Evolutionary conservation across 2,888 invertebrate species (phyloP).

Genomic region (Ornithoptera priamus): DNA sequence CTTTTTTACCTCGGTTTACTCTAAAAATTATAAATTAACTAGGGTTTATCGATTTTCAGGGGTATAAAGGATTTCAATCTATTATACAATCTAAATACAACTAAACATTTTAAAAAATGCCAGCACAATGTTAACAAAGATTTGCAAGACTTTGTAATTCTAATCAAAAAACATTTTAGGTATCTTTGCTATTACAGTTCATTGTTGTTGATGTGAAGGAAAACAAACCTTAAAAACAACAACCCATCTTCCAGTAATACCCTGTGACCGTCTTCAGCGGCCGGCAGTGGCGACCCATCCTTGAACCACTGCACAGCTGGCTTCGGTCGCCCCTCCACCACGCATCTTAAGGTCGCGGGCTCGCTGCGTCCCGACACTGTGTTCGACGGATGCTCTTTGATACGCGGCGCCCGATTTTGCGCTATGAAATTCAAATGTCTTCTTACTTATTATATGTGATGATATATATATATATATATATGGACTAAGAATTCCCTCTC

Average conservation of each 20-base stretch:
- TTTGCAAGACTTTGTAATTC: no score
- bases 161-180: no score
- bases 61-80: background rate
- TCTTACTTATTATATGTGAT: background rate
- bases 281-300: constrained; percentile 90
- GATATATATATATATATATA: no score
- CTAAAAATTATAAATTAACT: constrained; percentile 51
- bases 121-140: no score
- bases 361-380: constrained; percentile 97
- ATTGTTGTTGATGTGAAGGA: no score
- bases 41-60: background rate
- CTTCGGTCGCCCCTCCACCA: constrained; percentile 95
- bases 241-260: constrained; percentile 95
- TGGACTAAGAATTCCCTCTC: no score
- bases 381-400: constrained; percentile 98
- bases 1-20: constrained; percentile 96
- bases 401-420: constrained; percentile 94
- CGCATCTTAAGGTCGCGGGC: constrained; percentile 97
- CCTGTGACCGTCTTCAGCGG: constrained; percentile 92
- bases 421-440: constrained; percentile 70
- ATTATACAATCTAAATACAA: background rate
- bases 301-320: constrained; percentile 96
- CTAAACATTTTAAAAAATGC: no score
- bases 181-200: no score
- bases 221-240: constrained; percentile 87